Conservation (phyloP, 2,797 vertebrate genomes). For the Vireo griseus region DNA sequence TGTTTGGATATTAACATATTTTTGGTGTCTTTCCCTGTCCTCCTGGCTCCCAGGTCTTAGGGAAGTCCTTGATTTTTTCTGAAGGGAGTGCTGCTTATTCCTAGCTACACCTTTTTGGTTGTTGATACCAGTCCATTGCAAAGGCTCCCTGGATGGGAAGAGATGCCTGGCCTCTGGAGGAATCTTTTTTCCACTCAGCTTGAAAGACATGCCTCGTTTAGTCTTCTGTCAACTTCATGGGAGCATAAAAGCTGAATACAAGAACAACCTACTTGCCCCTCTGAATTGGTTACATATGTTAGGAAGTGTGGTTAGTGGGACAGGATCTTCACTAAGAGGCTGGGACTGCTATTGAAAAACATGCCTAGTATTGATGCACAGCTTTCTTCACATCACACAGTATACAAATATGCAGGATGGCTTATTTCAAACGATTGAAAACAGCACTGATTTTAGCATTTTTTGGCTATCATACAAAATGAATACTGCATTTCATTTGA, state of each 20-base stretch:
- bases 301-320: not conserved
- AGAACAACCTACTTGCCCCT: not conserved
- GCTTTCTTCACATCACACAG: not conserved
- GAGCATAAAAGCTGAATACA: not conserved
- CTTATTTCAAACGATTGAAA: not conserved
- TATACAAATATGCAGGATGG: not conserved
- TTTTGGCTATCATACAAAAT: not conserved
- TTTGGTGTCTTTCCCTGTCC: not conserved
- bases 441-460: not conserved
- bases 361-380: not conserved
- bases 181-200: not conserved
- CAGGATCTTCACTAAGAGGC: not conserved
- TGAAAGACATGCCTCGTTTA: not conserved
- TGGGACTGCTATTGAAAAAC: not conserved
- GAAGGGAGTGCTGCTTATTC: not conserved
- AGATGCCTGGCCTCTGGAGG: not conserved
- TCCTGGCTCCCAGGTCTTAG: not conserved
- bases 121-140: fast-evolving
- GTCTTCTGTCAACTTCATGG: not conserved
- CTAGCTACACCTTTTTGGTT: not conserved
- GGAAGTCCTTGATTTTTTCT: not conserved
- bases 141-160: not conserved
- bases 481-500: not conserved
- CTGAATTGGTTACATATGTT: not conserved
- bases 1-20: not conserved